These are phyloP conservation scores for Diabrotica undecimpunctata DNA, from an alignment of 1,140 invertebrate genomes.

Conservation along the genomic window DNA sequence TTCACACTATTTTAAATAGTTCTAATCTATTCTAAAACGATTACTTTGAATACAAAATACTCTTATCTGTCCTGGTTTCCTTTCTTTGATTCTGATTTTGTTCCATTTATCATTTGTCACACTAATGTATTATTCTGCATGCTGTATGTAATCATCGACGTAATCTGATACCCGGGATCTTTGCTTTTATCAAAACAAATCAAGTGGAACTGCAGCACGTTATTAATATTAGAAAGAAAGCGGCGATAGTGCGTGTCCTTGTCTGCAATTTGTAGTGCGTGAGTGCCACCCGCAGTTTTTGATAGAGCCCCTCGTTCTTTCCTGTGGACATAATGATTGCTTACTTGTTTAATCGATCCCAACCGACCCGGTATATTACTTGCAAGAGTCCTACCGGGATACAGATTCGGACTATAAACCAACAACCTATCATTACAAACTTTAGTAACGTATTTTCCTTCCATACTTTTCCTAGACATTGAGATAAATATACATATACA, in stretches of 20 bases:
- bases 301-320: slow-evolving; percentile 21
- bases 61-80: no score
- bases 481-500: not conserved
- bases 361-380: slow-evolving; percentile 28
- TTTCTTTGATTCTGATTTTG: no score
- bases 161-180: not conserved
- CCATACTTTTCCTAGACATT: not conserved
- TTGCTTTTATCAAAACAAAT: not conserved
- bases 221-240: slow-evolving; percentile 8
- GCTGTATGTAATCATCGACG: not conserved
- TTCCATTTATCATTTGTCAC: no score
- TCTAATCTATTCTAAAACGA: no score
- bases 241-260: slow-evolving; percentile 7
- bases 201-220: not conserved
- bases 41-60: no score
- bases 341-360: slow-evolving; percentile 34
- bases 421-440: not conserved
- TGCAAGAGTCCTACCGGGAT: slow-evolving; percentile 19
- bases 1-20: no score
- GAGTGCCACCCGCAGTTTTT: slow-evolving; percentile 27
- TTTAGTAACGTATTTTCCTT: not conserved
- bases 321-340: slow-evolving; percentile 28
- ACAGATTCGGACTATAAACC: not conserved
- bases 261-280: slow-evolving; percentile 13
- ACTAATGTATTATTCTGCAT: no score